Conservation (phyloP, 2,797 vertebrate species). For the Eulemur coronatus region DNA sequence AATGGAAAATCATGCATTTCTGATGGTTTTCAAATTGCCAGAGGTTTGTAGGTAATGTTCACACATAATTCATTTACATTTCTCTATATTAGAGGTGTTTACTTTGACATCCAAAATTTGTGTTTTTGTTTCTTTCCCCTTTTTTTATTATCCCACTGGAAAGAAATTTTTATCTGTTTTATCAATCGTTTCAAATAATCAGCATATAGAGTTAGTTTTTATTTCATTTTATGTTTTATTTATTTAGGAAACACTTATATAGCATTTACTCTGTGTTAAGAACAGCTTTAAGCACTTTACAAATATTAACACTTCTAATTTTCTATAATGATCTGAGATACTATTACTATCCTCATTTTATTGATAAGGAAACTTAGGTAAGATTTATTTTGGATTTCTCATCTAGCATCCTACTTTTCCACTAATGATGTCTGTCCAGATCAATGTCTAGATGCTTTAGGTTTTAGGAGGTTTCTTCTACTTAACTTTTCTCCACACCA, state of each 20-base stretch:
- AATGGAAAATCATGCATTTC: not conserved
- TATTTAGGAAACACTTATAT: not conserved
- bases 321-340: not conserved
- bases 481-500: not conserved
- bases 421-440: not conserved
- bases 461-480: not conserved
- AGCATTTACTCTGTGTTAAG: not conserved
- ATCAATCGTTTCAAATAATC: not conserved
- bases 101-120: not conserved
- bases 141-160: not conserved
- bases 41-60: not conserved
- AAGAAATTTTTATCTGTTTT: not conserved
- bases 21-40: not conserved
- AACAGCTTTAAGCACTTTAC: not conserved
- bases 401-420: not conserved
- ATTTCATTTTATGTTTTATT: not conserved
- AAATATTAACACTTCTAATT: not conserved
- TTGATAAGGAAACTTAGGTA: not conserved
- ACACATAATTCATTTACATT: not conserved
- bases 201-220: not conserved
- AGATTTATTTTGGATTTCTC: not conserved
- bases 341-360: not conserved
- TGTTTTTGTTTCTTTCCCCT: not conserved
- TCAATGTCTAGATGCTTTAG: not conserved
- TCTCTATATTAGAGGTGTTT: not conserved